Evolutionary conservation across 2,888 invertebrate genomes (phyloP), one percentile per base, ranked within the genome.

Genomic region (Fabriciana adippe): DNA sequence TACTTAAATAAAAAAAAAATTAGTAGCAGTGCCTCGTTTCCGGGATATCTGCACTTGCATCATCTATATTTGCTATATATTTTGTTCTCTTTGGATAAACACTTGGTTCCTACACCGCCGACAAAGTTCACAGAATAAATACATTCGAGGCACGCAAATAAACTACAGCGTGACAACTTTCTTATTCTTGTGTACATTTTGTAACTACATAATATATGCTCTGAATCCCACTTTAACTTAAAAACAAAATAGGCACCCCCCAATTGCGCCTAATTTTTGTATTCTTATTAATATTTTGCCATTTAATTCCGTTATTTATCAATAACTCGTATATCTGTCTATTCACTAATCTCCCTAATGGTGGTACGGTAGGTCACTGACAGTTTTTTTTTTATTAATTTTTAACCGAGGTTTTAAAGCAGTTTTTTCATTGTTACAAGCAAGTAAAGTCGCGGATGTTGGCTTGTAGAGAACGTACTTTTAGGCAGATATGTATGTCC

Each of bases 141-240:
- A 61, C 67, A 59, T 48, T 61, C 41, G 60, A 67, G 45, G 62
- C 55, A 50, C 55, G 61, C 61, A 68, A 72, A 67, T 66, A 65
- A 69, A 72, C 67, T 69, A 65, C 55, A 55, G 21, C 26, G 55
- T 55, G 63, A 63, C 59, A 66, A 69, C 56, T 72, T 69, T 69
- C 69, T 69, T 67, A 67, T 69, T 64, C 56, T 47, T 63, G 61
- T 64, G 61, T 41, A 50, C 47, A 48, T 15, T 67, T 63, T n/a
- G 13, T 35, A 48, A 51, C 45, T 15, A 48, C 41, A 26, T 26
- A 14, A 51, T 51, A 61, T 51, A 57, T 41, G n/a, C 18, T 50
- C 15, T 53, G 57, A 21, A 47, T n/a, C 45, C 48, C 47, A 21
- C 15, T 35, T 63, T 11, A 31, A 67, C 45, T 50, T 18, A 51